phyloP scores from a whole-genome alignment of 2,888 invertebrate genomes.

The Mechanitis mazaeus region DNA sequence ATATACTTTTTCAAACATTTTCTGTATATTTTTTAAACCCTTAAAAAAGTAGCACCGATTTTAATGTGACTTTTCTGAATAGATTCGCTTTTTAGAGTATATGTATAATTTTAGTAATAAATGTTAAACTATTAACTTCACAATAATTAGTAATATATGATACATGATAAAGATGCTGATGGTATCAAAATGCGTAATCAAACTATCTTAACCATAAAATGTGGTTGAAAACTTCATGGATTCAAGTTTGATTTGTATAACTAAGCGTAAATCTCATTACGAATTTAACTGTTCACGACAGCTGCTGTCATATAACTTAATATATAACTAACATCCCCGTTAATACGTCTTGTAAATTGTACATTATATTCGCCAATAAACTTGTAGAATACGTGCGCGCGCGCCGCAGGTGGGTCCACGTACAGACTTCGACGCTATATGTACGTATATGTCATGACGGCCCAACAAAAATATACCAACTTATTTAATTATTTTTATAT shows the following conservation, averaged over 20 bases:
- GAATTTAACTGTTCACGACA: slow-evolving; percentile 50
- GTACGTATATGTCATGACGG: too few relatives aligned
- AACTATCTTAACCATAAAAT: not conserved
- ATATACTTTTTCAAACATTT: too few relatives aligned
- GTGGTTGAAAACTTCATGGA: not conserved
- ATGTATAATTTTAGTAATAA: too few relatives aligned
- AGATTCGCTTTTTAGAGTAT: too few relatives aligned
- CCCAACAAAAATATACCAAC: too few relatives aligned
- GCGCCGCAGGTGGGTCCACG: slow-evolving; percentile 41
- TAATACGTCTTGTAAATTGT: slow-evolving; percentile 49
- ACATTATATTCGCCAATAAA: slow-evolving; percentile 44
- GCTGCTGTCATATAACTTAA: slow-evolving; percentile 46
- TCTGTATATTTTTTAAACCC: too few relatives aligned
- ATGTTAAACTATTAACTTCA: too few relatives aligned
- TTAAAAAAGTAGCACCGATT: too few relatives aligned
- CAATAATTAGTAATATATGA: too few relatives aligned
- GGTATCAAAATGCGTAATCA: not conserved
- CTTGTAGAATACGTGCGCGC: slow-evolving; percentile 41
- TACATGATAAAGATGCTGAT: too few relatives aligned
- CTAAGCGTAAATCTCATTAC: slow-evolving; percentile 49
- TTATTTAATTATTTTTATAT: too few relatives aligned
- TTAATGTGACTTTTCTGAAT: too few relatives aligned
- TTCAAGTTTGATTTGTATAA: slow-evolving; percentile 1
- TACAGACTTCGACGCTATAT: not conserved
- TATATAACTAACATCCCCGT: slow-evolving; percentile 47